Conservation (phyloP, 2,888 invertebrate genomes). For the Brachylomia viminalis region DNA sequence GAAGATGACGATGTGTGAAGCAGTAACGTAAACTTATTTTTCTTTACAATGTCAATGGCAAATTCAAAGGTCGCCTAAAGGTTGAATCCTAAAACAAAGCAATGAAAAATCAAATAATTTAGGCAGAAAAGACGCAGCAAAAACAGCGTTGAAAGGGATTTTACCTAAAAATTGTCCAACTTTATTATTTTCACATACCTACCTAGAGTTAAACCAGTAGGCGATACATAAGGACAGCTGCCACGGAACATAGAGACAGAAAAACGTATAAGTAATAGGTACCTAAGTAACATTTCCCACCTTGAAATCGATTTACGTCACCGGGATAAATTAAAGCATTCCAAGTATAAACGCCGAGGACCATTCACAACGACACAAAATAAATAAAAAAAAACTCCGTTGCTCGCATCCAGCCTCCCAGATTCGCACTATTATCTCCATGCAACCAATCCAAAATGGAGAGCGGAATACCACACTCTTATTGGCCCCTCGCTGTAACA, state of each 20-base stretch:
- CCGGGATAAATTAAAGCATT: slow-evolving; percentile 84
- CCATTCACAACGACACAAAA: slow-evolving; percentile 81
- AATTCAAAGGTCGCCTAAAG: too few species aligned
- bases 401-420: slow-evolving; percentile 87
- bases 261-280: slow-evolving; percentile 73
- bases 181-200: slow-evolving; percentile 11
- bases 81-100: not conserved
- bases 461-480: slow-evolving; percentile 57
- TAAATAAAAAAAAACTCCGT: slow-evolving; percentile 84
- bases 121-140: not conserved
- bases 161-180: not conserved
- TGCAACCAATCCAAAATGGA: slow-evolving; percentile 82
- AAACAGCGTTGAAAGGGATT: not conserved
- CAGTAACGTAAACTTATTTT: not conserved
- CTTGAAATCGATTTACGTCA: slow-evolving; percentile 87
- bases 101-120: not conserved
- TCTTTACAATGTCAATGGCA: not conserved
- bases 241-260: slow-evolving; percentile 54
- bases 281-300: slow-evolving; percentile 76
- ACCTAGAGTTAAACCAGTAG: slow-evolving; percentile 33
- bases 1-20: not conserved
- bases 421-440: slow-evolving; percentile 89
- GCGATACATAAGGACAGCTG: slow-evolving; percentile 67
- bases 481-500: slow-evolving; percentile 75
- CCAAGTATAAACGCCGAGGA: slow-evolving; percentile 78